A percentile compares a stretch with the other conserved stretches of the same genome.
Evolutionary conservation across 1,140 invertebrate species (phyloP).

Genomic region (Hycleus cichorii): DNA sequence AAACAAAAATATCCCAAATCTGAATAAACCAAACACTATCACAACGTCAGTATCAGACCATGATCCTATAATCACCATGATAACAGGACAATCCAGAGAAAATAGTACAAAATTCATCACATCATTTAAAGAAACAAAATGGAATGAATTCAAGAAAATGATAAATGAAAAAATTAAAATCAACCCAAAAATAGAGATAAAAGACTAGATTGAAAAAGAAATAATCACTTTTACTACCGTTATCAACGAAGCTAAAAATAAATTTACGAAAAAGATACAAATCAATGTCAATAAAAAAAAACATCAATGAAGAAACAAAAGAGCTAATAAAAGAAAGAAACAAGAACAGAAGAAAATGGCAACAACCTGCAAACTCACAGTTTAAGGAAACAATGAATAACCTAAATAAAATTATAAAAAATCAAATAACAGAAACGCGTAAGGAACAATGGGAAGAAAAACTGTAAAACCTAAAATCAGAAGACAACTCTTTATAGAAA

Average conservation of each 20-base stretch:
- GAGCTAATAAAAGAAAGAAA: slow-evolving; percentile 2
- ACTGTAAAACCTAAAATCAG: too few relatives aligned
- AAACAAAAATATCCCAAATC: slow-evolving; percentile 6
- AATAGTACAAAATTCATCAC: background rate
- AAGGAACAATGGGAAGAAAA: too few relatives aligned
- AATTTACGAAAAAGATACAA: background rate
- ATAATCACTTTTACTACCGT: background rate
- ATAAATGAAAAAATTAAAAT: background rate
- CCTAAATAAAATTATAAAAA: background rate
- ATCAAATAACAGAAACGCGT: background rate
- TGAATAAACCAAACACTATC: background rate
- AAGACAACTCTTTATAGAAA: too few relatives aligned
- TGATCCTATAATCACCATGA: background rate
- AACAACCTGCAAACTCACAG: background rate
- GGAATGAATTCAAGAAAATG: slow-evolving; percentile 4
- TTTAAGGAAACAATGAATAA: background rate
- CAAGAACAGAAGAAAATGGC: background rate
- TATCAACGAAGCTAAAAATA: background rate
- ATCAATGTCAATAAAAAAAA: background rate
- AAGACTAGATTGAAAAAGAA: slow-evolving; percentile 2
- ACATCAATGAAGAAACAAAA: background rate
- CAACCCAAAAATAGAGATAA: background rate
- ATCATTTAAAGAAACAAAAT: slow-evolving; percentile 12
- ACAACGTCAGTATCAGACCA: slow-evolving; percentile 4
- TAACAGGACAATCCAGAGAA: background rate